Evolutionary conservation across 2,113 vertebrate genomes (phyloP), one percentile per base, ranked within the genome.

Genomic region (Pardalotus punctatus): DNA sequence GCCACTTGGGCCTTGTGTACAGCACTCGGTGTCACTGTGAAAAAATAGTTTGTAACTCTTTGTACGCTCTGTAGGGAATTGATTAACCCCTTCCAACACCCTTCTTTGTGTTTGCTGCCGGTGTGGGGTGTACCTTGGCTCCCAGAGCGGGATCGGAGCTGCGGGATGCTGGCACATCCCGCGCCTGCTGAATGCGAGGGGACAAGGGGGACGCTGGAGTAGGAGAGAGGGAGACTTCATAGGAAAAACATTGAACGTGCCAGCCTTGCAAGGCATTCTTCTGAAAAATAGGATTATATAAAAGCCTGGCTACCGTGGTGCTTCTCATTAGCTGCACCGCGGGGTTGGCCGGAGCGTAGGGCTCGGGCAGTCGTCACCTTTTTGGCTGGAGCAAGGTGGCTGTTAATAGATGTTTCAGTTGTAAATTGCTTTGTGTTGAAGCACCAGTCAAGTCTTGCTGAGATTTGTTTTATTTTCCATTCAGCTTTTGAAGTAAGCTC

Each of bases 251-350:
- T 4, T 20, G 38, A 10, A 42, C 8, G 8, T 70, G 78, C 61
- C 88, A 78, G 64, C 53, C 89, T 64, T 36, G 81, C 86, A 40
- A 64, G 80, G 58, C 80, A 16, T 33, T 86, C 72, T 88, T 43
- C 86, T 81, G 93, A 73, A 88, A 94, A 94, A 90, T 2, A 50
- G 93, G 93, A 61, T 93, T 90, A 85, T 61, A 50, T 45, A 70
- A 81, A 90, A 65, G 50, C 71, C 81, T 70, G 84, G 70, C 62
- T 25, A 2, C 78, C 16, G 62, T 9, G 18, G 61, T 61, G 62
- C 77, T 51, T 79, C 91, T 96, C 66, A 72, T 91, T 72, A 95
- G 81, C 23, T 42, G 73, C 66, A 1, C 57, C 0, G 14, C 64
- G 5, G 76, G 60, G 18, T 10, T 88, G 91, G 62, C 85, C 0